Evolutionary conservation across 2,797 vertebrate species (phyloP), one percentile per base, ranked within the genome.

Genomic region (Betta splendens): DNA sequence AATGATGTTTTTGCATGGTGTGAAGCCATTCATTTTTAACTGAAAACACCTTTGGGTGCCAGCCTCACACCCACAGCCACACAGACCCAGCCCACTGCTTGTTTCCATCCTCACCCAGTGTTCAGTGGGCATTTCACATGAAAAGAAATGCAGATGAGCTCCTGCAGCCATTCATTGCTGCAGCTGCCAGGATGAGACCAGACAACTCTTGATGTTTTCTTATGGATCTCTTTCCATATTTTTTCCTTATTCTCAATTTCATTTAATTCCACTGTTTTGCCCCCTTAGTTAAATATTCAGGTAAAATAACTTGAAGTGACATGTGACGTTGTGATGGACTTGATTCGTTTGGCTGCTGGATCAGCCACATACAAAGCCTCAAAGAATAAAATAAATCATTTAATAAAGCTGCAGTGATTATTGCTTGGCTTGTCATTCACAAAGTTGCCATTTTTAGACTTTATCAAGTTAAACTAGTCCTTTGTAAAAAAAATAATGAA

Each of bases 121-220:
- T 85, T 88, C 75, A 75, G 87, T 91, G 92, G 93, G 91, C 87
- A 85, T 94, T 87, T 93, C 93, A 83, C 86, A 91, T 87, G 91
- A 94, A 94, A 90, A 91, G 92, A 94, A 94, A 95, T 94, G 94
- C 91, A 94, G 94, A 95, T 95, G 84, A 94, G 82, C 85, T 89
- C 89, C 85, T 80, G 87, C 91, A 66, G 74, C 66, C 91, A 86
- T 90, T 90, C 85, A 91, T 89, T 86, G 79, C 89, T 91, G 60
- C 59, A 2, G 23, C 57, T 52, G 58, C 66, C 64, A 73, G 26
- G 62, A 91, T 88, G 64, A 85, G 77, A 87, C 79, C 79, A 80
- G 86, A 91, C 46, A 70, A 40, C 43, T 56, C 47, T 39, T 46
- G 23, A 22, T 48, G 38, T 53, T 22, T 48, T 15, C 44, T 32